Conservation (phyloP, 2,113 vertebrate species). For the Epinephelus lanceolatus region DNA sequence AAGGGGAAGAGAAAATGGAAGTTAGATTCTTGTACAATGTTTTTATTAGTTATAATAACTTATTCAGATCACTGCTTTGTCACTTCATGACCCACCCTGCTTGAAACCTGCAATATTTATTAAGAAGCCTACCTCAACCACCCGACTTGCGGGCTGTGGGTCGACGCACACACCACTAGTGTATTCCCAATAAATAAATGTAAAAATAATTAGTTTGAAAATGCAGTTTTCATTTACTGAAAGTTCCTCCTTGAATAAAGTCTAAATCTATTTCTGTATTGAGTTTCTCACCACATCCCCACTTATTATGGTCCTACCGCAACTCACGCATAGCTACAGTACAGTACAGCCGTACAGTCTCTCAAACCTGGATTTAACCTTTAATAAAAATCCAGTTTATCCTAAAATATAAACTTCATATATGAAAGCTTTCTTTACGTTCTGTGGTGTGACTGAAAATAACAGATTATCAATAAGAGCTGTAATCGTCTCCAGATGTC, state of each 20-base stretch:
- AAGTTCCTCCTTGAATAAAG: too few species aligned
- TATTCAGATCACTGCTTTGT: too few species aligned
- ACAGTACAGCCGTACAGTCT: background rate
- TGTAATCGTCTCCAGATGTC: slow-evolving; percentile 38
- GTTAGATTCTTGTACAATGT: too few species aligned
- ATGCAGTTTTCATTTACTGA: background rate
- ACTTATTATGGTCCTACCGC: too few species aligned
- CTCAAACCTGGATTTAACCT: background rate
- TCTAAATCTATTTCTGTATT: background rate
- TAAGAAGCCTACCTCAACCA: too few species aligned
- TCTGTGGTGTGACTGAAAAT: background rate
- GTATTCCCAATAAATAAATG: background rate
- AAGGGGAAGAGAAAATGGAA: too few species aligned
- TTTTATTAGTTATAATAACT: too few species aligned
- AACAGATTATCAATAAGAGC: slow-evolving; percentile 7
- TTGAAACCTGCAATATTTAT: too few species aligned
- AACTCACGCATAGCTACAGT: background rate
- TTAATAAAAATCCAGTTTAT: background rate
- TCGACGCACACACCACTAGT: too few species aligned
- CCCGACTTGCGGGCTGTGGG: too few species aligned
- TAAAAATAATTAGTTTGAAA: background rate
- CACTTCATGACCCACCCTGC: too few species aligned
- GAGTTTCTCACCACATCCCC: background rate
- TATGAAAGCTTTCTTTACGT: background rate
- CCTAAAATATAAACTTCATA: background rate